Evolutionary conservation across 2,888 invertebrate species (phyloP).

Genomic region (Philopedon plagiatum): DNA sequence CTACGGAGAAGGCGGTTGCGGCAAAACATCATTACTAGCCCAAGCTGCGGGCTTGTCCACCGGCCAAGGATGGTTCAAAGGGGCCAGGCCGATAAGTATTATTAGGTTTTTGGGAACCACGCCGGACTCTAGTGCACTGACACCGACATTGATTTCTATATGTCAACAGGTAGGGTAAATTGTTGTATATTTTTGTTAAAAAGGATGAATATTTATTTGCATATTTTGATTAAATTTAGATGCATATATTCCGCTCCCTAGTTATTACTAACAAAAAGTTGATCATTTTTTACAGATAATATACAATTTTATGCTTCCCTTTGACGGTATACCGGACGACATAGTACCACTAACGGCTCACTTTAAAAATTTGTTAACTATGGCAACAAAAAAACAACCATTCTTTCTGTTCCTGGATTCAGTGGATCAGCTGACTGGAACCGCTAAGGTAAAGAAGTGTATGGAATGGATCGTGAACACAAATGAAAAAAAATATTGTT

Average conservation of each 20-base stretch:
- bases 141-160: slow-evolving; percentile 94
- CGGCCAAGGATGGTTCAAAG: slow-evolving; percentile 80
- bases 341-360: slow-evolving; percentile 95
- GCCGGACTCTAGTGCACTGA: slow-evolving; percentile 95
- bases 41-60: slow-evolving; percentile 88
- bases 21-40: slow-evolving; percentile 95
- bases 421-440: slow-evolving; percentile 95
- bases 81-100: slow-evolving; percentile 86
- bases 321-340: slow-evolving; percentile 96
- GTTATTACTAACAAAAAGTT: background rate
- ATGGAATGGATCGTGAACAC: no score
- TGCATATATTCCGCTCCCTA: no score
- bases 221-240: no score
- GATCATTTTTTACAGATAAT: slow-evolving; percentile 77
- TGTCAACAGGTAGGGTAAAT: slow-evolving; percentile 94
- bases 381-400: slow-evolving; percentile 87
- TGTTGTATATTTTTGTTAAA: no score
- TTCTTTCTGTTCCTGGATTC: slow-evolving; percentile 94
- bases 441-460: slow-evolving; percentile 92
- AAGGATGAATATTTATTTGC: no score
- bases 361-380: slow-evolving; percentile 92
- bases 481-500: no score
- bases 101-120: slow-evolving; percentile 96
- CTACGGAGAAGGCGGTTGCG: slow-evolving; percentile 97
- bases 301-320: slow-evolving; percentile 91